Conservation (phyloP, 30 jellyfish, hydroid and myxozoan genomes). For the Turritopsis dohrnii region DNA sequence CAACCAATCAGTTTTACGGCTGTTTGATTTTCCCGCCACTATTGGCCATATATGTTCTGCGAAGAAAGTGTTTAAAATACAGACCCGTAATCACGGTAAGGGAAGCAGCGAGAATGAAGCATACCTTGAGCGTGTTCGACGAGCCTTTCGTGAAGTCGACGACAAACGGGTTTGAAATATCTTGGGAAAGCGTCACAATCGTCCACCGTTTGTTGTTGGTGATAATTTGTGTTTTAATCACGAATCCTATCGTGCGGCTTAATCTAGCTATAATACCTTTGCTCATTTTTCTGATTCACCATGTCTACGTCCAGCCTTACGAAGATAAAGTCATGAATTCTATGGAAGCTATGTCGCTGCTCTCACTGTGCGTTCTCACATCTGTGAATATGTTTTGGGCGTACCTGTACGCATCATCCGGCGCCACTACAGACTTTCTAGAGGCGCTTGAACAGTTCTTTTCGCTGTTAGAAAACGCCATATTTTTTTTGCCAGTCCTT, state of each 20-base stretch:
- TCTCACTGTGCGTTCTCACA: not conserved
- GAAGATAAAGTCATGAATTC: slow-evolving; percentile 11
- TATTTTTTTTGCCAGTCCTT: not conserved
- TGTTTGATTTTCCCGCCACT: slow-evolving; percentile 38
- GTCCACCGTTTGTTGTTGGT: slow-evolving; percentile 23
- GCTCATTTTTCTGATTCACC: slow-evolving; percentile 30
- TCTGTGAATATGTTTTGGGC: not conserved
- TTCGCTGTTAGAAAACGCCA: not conserved
- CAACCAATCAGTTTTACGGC: slow-evolving; percentile 6
- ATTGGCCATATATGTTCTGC: not conserved
- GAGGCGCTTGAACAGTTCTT: not conserved
- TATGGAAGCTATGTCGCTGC: slow-evolving; percentile 23
- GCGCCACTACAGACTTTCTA: not conserved
- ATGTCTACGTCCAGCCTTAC: slow-evolving; percentile 44
- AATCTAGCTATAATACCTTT: slow-evolving; percentile 3
- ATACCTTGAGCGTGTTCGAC: not conserved
- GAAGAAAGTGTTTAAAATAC: not conserved
- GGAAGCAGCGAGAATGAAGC: not conserved
- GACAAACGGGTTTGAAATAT: not conserved
- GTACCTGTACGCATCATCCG: not conserved
- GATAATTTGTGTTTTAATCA: not conserved
- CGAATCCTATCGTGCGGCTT: slow-evolving; percentile 18
- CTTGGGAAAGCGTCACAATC: slow-evolving; percentile 38
- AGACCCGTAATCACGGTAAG: not conserved
- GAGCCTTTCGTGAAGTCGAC: slow-evolving; percentile 20